Base-by-base conservation (phyloP, 1,140 invertebrate genomes). In the Anoplophora glabripennis region DNA sequence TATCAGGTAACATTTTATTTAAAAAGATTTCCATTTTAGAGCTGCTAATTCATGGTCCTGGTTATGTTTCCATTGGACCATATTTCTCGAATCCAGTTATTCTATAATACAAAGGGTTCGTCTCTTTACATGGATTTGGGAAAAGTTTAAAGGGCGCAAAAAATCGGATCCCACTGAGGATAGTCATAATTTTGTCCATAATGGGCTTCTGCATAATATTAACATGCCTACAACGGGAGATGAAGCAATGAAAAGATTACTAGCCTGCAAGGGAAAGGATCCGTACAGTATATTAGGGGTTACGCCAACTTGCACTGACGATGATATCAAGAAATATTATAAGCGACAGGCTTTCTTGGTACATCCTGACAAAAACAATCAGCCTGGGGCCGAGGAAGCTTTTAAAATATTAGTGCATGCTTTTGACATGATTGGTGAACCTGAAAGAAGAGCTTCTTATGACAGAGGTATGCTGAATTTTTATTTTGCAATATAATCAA, bases 381-480 rank as follows among this genome's bases (percentile, higher is more conserved):
- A 94, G 75, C 89, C 91, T 8, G 93, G 94, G 46, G 93, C 94
- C 7, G 94, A 96, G 74, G 94, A 97, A 78, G 93, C 93, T 21
- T 97, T 97, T 75, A 96, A 96, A 79, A 95, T 96, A 72, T 78
- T 96, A 62, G 92, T 93, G 61, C 89, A 94, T 74, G 93, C 94
- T 18, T 96, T 97, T 78, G 92, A 96, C 75, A 85, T 94, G 67
- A 94, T 97, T 68, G 93, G 93, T 11, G 92, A 94, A 79, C 89
- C 93, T 66, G 92, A 75, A 53, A 67, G 69, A 36, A 66, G 74
- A 56, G 71, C 71, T 28, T 66, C 69, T n/a, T 75, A 75, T 63
- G 73, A 75, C 60, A 65, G 69, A 69, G 73, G 73, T 73, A 63
- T 48, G 51, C 45, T 42, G 17, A n/a, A 40, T 40, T n/a, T 14